Conservation (phyloP, 2,888 invertebrate genomes). For the Lomographa bimaculata region DNA sequence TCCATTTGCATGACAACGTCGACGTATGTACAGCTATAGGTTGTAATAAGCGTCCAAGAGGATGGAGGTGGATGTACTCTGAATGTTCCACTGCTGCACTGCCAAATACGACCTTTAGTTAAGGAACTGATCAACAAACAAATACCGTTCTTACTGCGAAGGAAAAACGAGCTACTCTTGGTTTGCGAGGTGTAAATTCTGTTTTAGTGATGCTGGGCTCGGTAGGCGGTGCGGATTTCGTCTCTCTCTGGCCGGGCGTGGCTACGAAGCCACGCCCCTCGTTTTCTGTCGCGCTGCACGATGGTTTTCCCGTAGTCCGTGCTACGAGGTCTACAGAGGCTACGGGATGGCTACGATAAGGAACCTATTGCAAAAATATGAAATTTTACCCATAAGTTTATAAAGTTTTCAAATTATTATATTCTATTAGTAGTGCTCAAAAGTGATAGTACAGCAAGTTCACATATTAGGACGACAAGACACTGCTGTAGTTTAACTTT, state of each 20-base stretch:
- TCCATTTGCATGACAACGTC: conserved; percentile 81
- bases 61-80: conserved; percentile 54
- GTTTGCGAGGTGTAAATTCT: conserved; percentile 10
- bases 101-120: conserved; percentile 19
- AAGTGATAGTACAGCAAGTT: no score
- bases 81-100: conserved; percentile 41
- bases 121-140: conserved; percentile 9
- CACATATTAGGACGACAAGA: no score
- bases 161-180: conserved; percentile 23
- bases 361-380: no score
- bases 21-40: conserved; percentile 61
- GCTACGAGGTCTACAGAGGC: conserved; percentile 35
- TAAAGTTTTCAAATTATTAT: no score
- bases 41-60: conserved; percentile 61
- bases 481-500: no score
- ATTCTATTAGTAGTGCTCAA: no score
- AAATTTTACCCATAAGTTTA: no score
- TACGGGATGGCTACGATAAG: conserved; percentile 21
- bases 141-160: conserved; percentile 47
- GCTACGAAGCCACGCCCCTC: conserved; percentile 60
- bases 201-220: conserved; percentile 43
- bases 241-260: conserved; percentile 71
- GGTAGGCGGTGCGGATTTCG: conserved; percentile 68
- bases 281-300: conserved; percentile 40
- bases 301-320: conserved; percentile 41